These are phyloP conservation scores for Euleptes europaea DNA, from an alignment of 2,113 vertebrate genomes.

Conservation along the genomic window DNA sequence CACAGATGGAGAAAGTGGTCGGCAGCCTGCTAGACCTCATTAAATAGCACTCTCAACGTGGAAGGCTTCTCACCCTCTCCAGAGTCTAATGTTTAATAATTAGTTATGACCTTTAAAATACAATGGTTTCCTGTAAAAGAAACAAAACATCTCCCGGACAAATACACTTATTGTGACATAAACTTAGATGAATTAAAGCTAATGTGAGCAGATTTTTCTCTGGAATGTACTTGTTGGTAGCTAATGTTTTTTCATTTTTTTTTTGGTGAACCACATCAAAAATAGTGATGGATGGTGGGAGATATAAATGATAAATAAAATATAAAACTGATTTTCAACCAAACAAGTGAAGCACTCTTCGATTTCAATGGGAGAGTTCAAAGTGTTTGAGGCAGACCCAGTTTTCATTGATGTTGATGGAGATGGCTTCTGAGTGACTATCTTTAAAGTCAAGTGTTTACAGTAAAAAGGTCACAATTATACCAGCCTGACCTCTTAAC, in stretches of 20 bases:
- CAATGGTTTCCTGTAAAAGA: constrained; percentile 27
- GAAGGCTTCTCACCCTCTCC: constrained; percentile 65
- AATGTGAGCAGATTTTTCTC: neutral
- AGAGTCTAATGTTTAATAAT: constrained; percentile 60
- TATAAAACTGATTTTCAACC: neutral
- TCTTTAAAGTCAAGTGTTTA: neutral
- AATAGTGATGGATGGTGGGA: neutral
- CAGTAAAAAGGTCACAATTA: no score
- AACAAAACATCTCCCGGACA: neutral
- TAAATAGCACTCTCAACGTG: constrained; percentile 59
- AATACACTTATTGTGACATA: neutral
- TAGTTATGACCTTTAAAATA: constrained; percentile 51
- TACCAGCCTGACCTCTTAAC: neutral
- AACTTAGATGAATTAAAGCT: neutral
- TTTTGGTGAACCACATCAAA: no score
- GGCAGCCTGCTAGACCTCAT: constrained; percentile 57
- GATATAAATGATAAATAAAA: constrained; percentile 12
- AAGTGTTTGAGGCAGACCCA: neutral
- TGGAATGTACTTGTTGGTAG: neutral
- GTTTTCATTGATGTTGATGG: neutral
- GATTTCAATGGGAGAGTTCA: neutral
- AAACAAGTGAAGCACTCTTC: neutral
- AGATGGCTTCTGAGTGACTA: neutral
- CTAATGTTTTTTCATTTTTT: neutral
- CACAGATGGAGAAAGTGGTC: constrained; percentile 59